Evolutionary conservation across 2,113 vertebrate genomes (phyloP), one percentile per base, ranked within the genome.

Genomic region (Odontesthes bonariensis): DNA sequence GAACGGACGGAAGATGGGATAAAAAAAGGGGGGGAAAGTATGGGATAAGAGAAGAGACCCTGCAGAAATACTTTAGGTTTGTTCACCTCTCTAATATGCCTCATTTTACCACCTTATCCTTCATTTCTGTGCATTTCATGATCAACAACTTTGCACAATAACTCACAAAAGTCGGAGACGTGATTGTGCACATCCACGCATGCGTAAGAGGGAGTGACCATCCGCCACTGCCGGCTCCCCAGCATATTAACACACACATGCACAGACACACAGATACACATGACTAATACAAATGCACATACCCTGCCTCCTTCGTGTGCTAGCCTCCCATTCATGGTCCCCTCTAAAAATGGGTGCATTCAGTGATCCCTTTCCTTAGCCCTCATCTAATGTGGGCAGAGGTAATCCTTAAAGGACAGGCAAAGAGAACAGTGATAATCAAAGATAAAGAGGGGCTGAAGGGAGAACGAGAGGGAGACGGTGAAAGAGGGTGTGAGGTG

Each of bases 381-480:
- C 73, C 69, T 72, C 75, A 83, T 83, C 77, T 79, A 73, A 89
- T 79, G 77, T 89, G 87, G 81, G 76, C 85, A 68, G 82, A 86
- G 81, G 82, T 88, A 89, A 89, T 91, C 89, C 84, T 90, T 88
- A 79, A 82, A 89, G 77, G 74, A 84, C 74, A 89, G 57, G 71
- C 67, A 66, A 81, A 76, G 84, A 83, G 65, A 81, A 78, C 68
- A 76, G 68, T 11, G 66, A 89, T 85, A 83, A 86, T 75, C 69
- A 57, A 78, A 17, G 70, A 84, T 83, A 87, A 75, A 86, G 79
- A 67, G 72, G 49, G 76, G 72, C 33, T 64, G 82, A 64, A 63
- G 75, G 62, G 74, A 49, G 47, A 80, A 73, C 65, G 20, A 66
- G 47, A 55, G 70, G 64, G 38, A 77, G 62, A 76, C 20, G 56